Evolutionary conservation across 30 jellyfish, hydroid and myxozoan species (phyloP), one percentile per base, ranked within the genome.

Genomic region (Chironex yamaguchii): DNA sequence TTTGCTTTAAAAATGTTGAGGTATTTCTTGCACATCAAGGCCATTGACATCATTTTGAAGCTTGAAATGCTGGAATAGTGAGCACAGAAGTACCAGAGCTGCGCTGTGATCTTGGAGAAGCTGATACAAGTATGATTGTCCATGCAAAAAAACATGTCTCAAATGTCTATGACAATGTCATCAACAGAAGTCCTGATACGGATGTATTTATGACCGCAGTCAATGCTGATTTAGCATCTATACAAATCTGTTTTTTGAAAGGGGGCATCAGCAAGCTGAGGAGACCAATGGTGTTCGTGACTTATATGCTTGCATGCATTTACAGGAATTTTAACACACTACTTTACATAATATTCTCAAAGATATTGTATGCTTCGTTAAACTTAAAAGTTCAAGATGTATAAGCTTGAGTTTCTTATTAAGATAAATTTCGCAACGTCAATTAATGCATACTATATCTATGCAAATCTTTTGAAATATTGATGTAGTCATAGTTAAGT

Each of bases 131-230:
- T 32, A 26, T 76, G 86, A 29, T 65, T 9, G 53, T 76, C 33
- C 92, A 76, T 87, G 96, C 92, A 27, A n/a, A n/a, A n/a, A 79
- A 79, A 33, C 97, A 88, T 34, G 96, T 89, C 42, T 84, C 94
- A 6, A 3, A 63, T 27, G 94, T 30, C 12, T 65, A 49, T 30
- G 50, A 29, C 54, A 82, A 62, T 62, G 89, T 85, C 62, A 73
- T 73, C 36, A 85, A 71, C 53, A 62, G 63, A 73, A 62, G 81
- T 30, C 90, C 95, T 0, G 97, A 82, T 62, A 89, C 97, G 23
- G 97, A 89, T 65, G 97, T 89, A 24, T 71, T 89, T 49, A 51
- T 89, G 62, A 75, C 85, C 42, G 82, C 67, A 11, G 81, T 88
- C 28, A 68, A 49, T 26, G 14, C 64, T 22, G 49, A 26, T 35